Conservation (phyloP, 1,140 invertebrate genomes). For the Diachasma alloeum region DNA sequence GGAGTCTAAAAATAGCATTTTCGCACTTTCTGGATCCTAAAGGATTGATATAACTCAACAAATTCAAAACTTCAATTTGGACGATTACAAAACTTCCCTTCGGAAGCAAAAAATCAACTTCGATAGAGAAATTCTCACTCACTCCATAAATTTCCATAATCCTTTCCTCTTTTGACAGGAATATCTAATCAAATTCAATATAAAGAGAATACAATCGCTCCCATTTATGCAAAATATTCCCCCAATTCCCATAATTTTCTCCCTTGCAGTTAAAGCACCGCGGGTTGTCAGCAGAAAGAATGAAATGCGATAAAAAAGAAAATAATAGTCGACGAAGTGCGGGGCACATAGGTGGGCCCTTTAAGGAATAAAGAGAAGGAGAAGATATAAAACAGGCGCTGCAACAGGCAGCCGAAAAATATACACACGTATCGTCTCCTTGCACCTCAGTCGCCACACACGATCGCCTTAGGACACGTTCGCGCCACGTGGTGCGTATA, state of each 20-base stretch:
- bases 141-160: neutral
- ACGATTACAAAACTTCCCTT: no score
- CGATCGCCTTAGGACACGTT: slow-evolving; percentile 8
- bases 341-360: neutral
- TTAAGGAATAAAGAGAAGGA: neutral
- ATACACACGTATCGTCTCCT: neutral
- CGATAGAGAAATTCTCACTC: neutral
- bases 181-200: neutral
- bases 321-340: slow-evolving; percentile 3
- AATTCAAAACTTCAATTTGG: neutral
- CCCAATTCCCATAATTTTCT: neutral
- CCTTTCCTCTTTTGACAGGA: neutral
- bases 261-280: neutral
- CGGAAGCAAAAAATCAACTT: neutral
- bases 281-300: neutral
- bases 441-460: neutral
- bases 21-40: no score
- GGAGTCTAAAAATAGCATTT: no score
- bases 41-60: no score
- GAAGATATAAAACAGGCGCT: neutral
- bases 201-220: neutral
- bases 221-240: neutral
- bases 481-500: slow-evolving; percentile 13
- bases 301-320: neutral
- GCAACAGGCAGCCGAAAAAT: neutral